Evolutionary conservation across 37 sponge, comb jelly and placozoan genomes (phyloP), one percentile per base, ranked within the genome.

Genomic region (Oopsacas minuta): DNA sequence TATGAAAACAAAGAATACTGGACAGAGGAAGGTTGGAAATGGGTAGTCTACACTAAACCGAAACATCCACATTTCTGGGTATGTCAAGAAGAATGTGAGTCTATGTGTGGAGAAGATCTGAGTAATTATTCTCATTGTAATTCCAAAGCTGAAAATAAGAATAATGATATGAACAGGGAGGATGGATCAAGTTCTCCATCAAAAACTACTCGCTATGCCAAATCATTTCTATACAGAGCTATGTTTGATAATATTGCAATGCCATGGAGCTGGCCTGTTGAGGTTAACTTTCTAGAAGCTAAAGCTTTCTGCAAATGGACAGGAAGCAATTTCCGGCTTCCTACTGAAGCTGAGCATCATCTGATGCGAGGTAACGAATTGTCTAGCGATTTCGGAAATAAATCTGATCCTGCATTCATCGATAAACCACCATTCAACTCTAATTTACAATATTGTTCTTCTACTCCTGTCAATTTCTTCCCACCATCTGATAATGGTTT

Each of bases 21-120:
- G 95, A 94, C 90, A 22, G 90, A 90, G n/a, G 93, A 94, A 88
- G 95, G 95, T 51, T 94, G 95, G 95, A 32, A 90, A 39, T 94
- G 95, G 95, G 86, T 88, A 8, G 36, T 69, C 36, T 92, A 84
- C 51, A 52, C 91, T 1, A 34, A 88, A 36, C 91, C 91, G 0
- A 49, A 7, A 23, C 95, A 94, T 84, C 95, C 95, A 30, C 81
- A 82, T 28, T 94, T 94, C 90, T 94, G 93, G 95, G 91, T 94
- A 38, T 94, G 95, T 81, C 34, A 37, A 1, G 61, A 90, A 15
- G 87, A 85, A 5, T 94, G 95, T 85, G 90, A 92, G 87, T 87
- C 91, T 22, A 83, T 86, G 25, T 94, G 95, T 86, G 93, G 91
- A 10, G 85, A 83, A 35, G 87, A 52, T 8, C 85, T 94, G 35